Evolutionary conservation across 2,113 vertebrate genomes (phyloP).

Genomic region (Muntiacus muntjak): DNA sequence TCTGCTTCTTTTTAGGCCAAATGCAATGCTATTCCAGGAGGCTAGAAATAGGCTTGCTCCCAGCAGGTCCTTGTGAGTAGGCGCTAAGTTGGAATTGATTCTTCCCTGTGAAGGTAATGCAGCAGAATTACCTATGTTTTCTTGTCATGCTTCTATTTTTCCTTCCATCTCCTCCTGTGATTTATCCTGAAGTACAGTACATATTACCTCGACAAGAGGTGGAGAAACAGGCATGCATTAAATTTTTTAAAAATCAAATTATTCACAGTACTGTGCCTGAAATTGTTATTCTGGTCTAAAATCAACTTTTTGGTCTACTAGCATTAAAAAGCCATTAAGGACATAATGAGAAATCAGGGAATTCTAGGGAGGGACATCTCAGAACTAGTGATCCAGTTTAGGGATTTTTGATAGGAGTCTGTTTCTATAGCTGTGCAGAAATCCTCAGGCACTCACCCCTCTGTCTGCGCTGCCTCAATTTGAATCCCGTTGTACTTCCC

Average conservation of each 20-base stretch:
- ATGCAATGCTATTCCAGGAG: neutral
- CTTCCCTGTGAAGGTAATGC: neutral
- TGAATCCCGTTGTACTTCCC: neutral
- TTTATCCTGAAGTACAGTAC: neutral
- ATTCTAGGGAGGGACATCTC: neutral
- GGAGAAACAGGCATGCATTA: neutral
- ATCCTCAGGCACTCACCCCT: neutral
- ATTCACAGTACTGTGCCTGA: neutral
- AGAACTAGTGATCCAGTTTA: neutral
- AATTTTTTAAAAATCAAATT: neutral
- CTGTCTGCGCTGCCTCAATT: neutral
- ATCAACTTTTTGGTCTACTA: neutral
- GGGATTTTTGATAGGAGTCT: neutral
- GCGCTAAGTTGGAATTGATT: neutral
- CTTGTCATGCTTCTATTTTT: neutral
- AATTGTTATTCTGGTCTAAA: neutral
- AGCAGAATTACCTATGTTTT: slow-evolving; percentile 7
- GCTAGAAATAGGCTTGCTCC: slow-evolving; percentile 14
- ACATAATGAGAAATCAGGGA: neutral
- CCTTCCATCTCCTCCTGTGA: neutral
- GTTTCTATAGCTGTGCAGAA: neutral
- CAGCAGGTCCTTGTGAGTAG: slow-evolving; percentile 4
- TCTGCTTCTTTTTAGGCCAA: slow-evolving; percentile 34
- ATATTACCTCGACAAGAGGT: neutral
- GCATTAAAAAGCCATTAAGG: neutral